Evolutionary conservation across 2,888 invertebrate genomes (phyloP).

Genomic region (Ophion ventricosus): DNA sequence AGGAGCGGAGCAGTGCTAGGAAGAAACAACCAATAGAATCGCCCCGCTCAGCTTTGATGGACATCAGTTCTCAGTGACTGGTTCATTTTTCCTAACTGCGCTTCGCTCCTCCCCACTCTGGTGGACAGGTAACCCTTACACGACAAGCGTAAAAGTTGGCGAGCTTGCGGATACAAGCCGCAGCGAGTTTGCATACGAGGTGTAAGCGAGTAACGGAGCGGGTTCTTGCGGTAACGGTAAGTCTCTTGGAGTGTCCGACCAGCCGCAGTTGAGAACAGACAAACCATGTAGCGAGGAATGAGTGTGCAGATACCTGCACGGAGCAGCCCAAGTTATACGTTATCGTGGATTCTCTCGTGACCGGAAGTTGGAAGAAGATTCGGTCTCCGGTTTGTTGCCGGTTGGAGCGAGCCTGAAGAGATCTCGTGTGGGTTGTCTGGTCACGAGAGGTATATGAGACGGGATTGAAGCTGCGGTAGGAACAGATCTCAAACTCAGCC

Average conservation of each 20-base stretch:
- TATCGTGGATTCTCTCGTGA: constrained; percentile 66
- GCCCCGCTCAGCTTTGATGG: too few relatives aligned
- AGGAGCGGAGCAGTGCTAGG: too few relatives aligned
- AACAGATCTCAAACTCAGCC: constrained; percentile 27
- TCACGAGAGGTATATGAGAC: constrained; percentile 49
- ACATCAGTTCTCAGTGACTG: too few relatives aligned
- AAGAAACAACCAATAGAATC: too few relatives aligned
- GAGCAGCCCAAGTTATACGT: constrained; percentile 65
- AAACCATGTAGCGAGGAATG: neutral
- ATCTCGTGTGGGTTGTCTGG: constrained; percentile 55
- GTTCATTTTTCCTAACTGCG: too few relatives aligned
- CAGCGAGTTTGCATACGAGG: constrained; percentile 15
- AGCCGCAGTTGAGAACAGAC: constrained; percentile 4
- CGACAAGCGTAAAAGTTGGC: constrained; percentile 19
- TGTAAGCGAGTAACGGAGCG: constrained; percentile 39
- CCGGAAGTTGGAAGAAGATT: constrained; percentile 65
- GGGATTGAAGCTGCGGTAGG: constrained; percentile 49
- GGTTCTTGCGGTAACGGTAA: constrained; percentile 55
- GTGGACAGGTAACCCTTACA: too few relatives aligned
- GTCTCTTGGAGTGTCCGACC: constrained; percentile 41
- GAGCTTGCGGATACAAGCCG: constrained; percentile 6
- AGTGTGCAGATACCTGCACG: constrained; percentile 9
- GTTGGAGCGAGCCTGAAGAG: constrained; percentile 49
- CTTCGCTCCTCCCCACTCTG: too few relatives aligned
- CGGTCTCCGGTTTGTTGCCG: constrained; percentile 53